These are phyloP conservation scores for Lerista edwardsae DNA, from an alignment of 2,797 vertebrate genomes.

Conservation along the genomic window DNA sequence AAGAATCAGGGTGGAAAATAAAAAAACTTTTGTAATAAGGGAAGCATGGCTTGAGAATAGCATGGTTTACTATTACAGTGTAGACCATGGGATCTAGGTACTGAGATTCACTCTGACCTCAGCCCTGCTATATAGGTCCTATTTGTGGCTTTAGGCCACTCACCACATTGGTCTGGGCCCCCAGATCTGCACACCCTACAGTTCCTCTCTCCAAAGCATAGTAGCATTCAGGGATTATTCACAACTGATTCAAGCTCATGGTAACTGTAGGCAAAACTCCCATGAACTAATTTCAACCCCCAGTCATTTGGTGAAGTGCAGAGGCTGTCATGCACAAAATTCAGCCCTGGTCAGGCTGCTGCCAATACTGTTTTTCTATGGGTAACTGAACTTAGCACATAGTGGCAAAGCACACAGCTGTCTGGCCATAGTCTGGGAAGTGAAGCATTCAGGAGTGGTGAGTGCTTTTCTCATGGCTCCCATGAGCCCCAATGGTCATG, in stretches of 20 bases:
- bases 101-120: not conserved
- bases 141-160: not conserved
- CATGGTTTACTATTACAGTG: not conserved
- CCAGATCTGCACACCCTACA: not conserved
- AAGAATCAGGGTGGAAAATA: not conserved
- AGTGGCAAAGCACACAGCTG: too few relatives aligned
- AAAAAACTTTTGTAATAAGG: not conserved
- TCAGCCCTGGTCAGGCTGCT: not conserved
- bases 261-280: not conserved
- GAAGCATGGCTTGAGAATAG: not conserved
- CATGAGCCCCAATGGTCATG: not conserved
- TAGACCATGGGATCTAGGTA: not conserved
- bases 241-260: not conserved
- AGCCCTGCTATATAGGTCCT: too few relatives aligned
- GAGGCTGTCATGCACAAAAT: too few relatives aligned
- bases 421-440: not conserved
- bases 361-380: too few relatives aligned
- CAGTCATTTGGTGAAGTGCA: not conserved
- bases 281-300: not conserved
- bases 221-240: not conserved
- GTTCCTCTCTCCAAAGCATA: not conserved
- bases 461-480: not conserved
- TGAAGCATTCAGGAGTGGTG: not conserved
- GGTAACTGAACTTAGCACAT: not conserved
- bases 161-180: not conserved